phyloP scores from a whole-genome alignment of 2,113 vertebrate genomes.

The Nannospalax galili region DNA sequence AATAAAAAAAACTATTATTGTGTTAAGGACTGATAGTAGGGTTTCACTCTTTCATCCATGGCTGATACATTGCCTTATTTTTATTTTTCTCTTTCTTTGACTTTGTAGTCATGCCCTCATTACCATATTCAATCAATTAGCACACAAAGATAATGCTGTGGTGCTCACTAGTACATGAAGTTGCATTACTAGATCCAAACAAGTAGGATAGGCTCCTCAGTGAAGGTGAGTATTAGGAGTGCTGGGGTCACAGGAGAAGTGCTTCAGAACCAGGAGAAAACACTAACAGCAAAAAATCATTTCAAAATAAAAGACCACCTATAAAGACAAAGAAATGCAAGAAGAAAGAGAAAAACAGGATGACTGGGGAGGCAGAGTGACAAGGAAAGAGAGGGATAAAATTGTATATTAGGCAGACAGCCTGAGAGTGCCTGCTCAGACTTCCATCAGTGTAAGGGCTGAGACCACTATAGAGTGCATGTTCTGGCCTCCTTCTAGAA shows the following conservation, averaged over 20 bases:
- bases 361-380: background rate
- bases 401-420: no score
- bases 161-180: conserved; percentile 68
- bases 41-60: conserved; percentile 54
- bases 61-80: conserved; percentile 76
- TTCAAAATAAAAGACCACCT: background rate
- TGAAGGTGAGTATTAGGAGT: conserved; percentile 64
- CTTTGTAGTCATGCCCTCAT: conserved; percentile 84
- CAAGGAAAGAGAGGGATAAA: background rate
- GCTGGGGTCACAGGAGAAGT: conserved; percentile 57
- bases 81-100: conserved; percentile 82
- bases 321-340: background rate
- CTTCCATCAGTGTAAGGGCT: no score
- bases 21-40: background rate
- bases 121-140: conserved; percentile 87
- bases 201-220: conserved; percentile 70
- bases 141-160: conserved; percentile 78
- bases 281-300: conserved; percentile 48
- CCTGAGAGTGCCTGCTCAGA: no score
- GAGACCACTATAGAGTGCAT: no score
- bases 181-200: conserved; percentile 78
- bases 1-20: background rate
- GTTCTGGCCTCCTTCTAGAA: no score
- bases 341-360: no score
- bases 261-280: conserved; percentile 35